Evolutionary conservation across 1,140 invertebrate species (phyloP), one percentile per base, ranked within the genome.

Genomic region (Eriocheir sinensis): DNA sequence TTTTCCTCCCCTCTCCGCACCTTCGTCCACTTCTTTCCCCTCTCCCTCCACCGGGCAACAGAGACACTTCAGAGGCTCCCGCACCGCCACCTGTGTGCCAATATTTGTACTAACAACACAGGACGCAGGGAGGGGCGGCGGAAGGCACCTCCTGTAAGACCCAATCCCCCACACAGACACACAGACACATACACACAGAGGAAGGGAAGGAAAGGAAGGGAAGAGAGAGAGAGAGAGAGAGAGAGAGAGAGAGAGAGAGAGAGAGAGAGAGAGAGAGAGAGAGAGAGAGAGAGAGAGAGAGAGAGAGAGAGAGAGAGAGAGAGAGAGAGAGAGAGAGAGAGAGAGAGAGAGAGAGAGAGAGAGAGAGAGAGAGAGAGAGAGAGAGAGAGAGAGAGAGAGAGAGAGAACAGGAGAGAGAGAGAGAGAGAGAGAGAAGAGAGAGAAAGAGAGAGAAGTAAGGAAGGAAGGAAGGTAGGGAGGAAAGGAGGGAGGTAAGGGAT

Each of bases 331-430:
- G 44, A 48, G 44, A 48, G 15, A 48, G 15, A 48, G 44, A 48
- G 44, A 48, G 44, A 48, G 44, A 48, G 44, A 48, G 44, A 48
- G 44, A 48, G 44, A 48, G 44, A 48, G 44, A 48, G 44, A 48
- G 44, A 48, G 44, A 48, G 44, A 48, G 60, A 72, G 60, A 72
- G 60, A 72, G 60, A 72, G 8, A 72, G 60, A 72, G 60, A n/a
- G 60, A 72, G 60, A n/a, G 60, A n/a, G 60, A 72, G 60, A 60
- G 53, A 60, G 53, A 60, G 53, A 60, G 53, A 60, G 53, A 60
- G 53, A 60, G 53, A 60, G 53, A 60, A 21, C 9, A 21, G 27
- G 53, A 60, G 53, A 60, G 53, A 60, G 53, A 60, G 53, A 60
- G 53, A 60, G 53, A 60, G 53, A 60, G 53, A 60, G 53, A 60